These are phyloP conservation scores for Meles meles DNA, from an alignment of 2,113 vertebrate genomes.

Conservation along the genomic window DNA sequence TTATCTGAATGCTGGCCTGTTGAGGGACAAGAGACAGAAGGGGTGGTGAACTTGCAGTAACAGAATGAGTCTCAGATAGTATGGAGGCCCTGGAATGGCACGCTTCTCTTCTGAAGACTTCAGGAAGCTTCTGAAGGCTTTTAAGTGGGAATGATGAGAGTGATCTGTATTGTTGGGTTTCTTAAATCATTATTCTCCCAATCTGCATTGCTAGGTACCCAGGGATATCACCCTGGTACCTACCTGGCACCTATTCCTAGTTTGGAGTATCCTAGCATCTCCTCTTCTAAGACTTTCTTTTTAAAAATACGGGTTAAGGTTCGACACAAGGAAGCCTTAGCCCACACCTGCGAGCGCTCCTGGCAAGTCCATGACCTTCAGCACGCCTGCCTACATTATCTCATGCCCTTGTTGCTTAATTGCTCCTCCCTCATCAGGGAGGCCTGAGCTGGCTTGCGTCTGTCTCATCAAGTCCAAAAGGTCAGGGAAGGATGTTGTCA, in stretches of 20 bases:
- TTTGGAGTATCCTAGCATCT: background rate
- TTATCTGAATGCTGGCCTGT: background rate
- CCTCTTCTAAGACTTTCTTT: background rate
- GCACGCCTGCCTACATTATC: background rate
- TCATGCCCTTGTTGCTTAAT: background rate
- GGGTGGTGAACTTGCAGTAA: background rate
- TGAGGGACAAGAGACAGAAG: background rate
- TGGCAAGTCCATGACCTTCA: background rate
- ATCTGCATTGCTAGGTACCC: background rate
- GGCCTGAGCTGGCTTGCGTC: background rate
- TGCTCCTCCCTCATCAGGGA: background rate
- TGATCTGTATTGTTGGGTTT: background rate
- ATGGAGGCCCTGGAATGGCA: background rate
- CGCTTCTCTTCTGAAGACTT: background rate
- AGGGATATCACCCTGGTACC: background rate
- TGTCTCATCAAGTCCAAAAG: background rate
- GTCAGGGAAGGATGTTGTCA: background rate
- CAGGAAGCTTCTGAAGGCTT: background rate
- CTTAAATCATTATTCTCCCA: background rate
- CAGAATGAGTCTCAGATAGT: background rate
- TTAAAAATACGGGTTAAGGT: background rate
- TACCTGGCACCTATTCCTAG: background rate
- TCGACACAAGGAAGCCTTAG: background rate
- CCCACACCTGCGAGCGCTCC: background rate
- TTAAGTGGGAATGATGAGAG: background rate